These are phyloP conservation scores for Megaptera novaeangliae DNA, from an alignment of 2,113 vertebrate genomes.

Conservation along the genomic window DNA sequence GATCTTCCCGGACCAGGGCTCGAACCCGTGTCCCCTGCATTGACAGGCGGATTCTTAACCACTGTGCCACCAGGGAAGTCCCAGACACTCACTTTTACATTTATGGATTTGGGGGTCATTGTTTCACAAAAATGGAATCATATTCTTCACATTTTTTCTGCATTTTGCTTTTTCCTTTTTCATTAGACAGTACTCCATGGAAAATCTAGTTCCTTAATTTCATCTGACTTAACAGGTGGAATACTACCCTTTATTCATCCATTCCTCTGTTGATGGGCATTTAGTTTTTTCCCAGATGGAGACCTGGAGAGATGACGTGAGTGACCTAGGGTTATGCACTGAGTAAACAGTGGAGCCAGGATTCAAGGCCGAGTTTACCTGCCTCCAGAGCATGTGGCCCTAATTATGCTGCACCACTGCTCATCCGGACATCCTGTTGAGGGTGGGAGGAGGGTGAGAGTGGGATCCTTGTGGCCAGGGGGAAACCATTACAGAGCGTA, in stretches of 20 bases:
- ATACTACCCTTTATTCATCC: neutral
- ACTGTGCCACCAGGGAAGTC: no score
- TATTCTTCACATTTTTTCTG: neutral
- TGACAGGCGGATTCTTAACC: no score
- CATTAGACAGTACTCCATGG: neutral
- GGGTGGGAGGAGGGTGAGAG: neutral
- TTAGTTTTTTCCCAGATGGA: neutral
- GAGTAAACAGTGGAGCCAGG: neutral
- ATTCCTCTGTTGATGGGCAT: neutral
- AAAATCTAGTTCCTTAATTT: neutral
- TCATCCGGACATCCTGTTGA: rapidly evolving
- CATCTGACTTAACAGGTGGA: neutral
- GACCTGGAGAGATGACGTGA: neutral
- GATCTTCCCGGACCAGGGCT: no score
- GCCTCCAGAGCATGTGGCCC: neutral
- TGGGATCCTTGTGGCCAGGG: neutral
- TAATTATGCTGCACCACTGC: neutral
- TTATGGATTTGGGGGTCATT: neutral
- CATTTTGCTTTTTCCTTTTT: neutral
- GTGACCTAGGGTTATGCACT: neutral
- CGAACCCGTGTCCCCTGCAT: no score
- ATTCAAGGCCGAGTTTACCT: neutral
- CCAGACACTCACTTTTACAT: neutral
- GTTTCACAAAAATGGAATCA: neutral
- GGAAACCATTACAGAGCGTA: neutral